These are phyloP conservation scores for Dryocosmus kuriphilus DNA, from an alignment of 2,888 invertebrate genomes.

Conservation along the genomic window DNA sequence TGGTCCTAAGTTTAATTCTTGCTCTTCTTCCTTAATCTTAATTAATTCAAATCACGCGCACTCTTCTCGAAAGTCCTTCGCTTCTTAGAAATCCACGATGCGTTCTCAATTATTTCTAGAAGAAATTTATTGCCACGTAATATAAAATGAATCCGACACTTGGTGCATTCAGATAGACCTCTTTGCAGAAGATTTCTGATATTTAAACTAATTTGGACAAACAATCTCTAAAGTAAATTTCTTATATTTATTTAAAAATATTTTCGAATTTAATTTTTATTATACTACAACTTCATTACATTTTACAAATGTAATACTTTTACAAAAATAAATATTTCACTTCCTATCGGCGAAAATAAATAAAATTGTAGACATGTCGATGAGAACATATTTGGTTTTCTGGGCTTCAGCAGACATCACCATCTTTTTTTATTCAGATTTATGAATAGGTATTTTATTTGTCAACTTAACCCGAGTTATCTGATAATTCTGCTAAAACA, in stretches of 20 bases:
- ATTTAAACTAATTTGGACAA: not conserved
- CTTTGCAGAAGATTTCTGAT: not conserved
- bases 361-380: too few relatives aligned
- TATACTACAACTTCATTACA: not conserved
- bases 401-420: too few relatives aligned
- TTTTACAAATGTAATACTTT: too few relatives aligned
- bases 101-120: slow-evolving; percentile 55
- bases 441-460: too few relatives aligned
- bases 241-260: not conserved
- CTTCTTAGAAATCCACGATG: slow-evolving; percentile 37
- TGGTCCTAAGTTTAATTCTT: not conserved
- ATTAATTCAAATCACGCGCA: slow-evolving; percentile 61
- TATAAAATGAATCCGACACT: slow-evolving; percentile 52
- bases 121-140: slow-evolving; percentile 55
- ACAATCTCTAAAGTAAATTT: not conserved
- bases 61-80: slow-evolving; percentile 15
- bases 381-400: too few relatives aligned
- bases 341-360: too few relatives aligned
- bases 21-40: slow-evolving; percentile 12
- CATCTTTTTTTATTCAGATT: too few relatives aligned
- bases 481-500: too few relatives aligned
- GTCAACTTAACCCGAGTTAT: too few relatives aligned
- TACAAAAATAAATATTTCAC: too few relatives aligned
- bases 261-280: not conserved
- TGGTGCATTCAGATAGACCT: slow-evolving; percentile 44